Conservation (phyloP, 2,888 invertebrate genomes). For the Orthosia gothica region DNA sequence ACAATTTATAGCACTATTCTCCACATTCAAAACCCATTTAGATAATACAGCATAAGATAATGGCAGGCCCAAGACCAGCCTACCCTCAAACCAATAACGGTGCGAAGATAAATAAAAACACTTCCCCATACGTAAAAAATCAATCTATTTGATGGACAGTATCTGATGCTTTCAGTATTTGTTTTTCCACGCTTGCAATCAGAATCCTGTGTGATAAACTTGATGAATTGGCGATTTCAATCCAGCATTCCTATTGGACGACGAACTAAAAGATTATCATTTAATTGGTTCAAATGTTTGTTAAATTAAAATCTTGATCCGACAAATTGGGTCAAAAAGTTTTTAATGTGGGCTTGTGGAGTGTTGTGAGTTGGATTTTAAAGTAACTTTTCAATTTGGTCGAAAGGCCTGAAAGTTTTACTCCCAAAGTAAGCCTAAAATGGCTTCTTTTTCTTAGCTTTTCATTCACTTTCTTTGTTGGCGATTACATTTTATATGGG, state of each 20-base stretch:
- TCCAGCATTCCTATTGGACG: slow-evolving; percentile 6
- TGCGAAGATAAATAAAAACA: slow-evolving; percentile 18
- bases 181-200: slow-evolving; percentile 44
- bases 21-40: too few species aligned
- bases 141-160: slow-evolving; percentile 36
- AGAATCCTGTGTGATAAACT: slow-evolving; percentile 17
- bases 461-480: slow-evolving; percentile 48
- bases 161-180: slow-evolving; percentile 36
- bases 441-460: slow-evolving; percentile 47
- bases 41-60: background rate
- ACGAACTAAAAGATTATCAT: slow-evolving; percentile 39
- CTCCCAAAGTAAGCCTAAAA: slow-evolving; percentile 28
- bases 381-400: slow-evolving; percentile 57
- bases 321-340: slow-evolving; percentile 50
- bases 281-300: slow-evolving; percentile 44
- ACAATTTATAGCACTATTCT: too few species aligned
- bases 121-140: slow-evolving; percentile 21
- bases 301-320: slow-evolving; percentile 42
- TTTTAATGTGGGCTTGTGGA: slow-evolving; percentile 31
- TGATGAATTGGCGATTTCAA: slow-evolving; percentile 43
- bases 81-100: background rate
- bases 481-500: slow-evolving; percentile 36
- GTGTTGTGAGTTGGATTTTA: slow-evolving; percentile 42
- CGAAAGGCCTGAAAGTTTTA: slow-evolving; percentile 28
- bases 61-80: background rate